A percentile compares a stretch with the other conserved stretches of the same genome.
Conservation (phyloP, 2,888 invertebrate genomes). For the Pristionchus entomophagus region DNA sequence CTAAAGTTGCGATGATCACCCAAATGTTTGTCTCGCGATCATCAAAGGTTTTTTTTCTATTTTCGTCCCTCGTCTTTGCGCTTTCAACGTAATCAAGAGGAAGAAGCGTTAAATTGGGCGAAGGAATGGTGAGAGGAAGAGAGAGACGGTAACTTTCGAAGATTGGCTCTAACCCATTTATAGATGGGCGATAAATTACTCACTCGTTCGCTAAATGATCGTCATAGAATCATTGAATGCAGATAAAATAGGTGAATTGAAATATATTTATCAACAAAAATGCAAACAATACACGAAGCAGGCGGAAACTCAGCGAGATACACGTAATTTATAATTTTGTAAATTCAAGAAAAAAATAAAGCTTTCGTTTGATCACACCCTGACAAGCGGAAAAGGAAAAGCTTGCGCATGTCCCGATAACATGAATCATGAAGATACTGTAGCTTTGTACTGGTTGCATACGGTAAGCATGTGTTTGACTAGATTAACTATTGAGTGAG, state of each 20-base stretch:
- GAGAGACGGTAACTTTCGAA: conserved; percentile 3
- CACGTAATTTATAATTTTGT: not conserved
- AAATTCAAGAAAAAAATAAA: not conserved
- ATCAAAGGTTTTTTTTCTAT: not conserved
- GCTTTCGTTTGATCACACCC: not conserved
- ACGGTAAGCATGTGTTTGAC: not conserved
- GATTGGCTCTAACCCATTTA: conserved; percentile 10
- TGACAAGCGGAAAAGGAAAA: not conserved
- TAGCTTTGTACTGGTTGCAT: not conserved
- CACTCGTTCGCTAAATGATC: not conserved
- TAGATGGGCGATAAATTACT: not conserved
- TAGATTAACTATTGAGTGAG: not conserved
- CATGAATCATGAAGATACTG: not conserved
- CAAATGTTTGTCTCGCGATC: not conserved
- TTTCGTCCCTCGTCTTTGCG: not conserved
- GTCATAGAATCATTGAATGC: not conserved
- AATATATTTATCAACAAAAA: conserved; percentile 35
- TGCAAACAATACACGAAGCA: conserved; percentile 30
- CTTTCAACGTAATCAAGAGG: not conserved
- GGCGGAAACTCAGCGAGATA: not conserved
- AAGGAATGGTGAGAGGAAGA: too few relatives aligned
- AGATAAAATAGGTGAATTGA: not conserved
- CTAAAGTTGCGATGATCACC: too few relatives aligned
- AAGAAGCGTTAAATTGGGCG: conserved; percentile 6
- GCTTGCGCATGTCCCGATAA: not conserved